A percentile compares a stretch with the other conserved stretches of the same genome.
These are phyloP conservation scores for Chironomus riparius DNA, from an alignment of 2,888 invertebrate genomes.

Conservation along the genomic window DNA sequence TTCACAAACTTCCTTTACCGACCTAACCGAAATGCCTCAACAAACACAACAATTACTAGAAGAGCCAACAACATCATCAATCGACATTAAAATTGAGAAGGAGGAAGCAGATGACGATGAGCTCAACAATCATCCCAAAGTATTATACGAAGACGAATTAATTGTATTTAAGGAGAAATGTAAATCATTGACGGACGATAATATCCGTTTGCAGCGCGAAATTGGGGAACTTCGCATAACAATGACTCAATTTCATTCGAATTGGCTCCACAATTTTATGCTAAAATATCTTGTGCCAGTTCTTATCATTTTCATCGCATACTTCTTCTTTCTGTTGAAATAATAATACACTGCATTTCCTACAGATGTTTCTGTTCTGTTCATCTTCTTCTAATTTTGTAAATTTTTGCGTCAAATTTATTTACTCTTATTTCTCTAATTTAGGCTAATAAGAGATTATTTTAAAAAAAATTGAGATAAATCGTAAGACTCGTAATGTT, in stretches of 20 bases:
- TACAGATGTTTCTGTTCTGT: not conserved
- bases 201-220: constrained; percentile 37
- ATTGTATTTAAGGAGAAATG: constrained; percentile 40
- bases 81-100: not conserved
- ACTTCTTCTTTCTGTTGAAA: constrained; percentile 6
- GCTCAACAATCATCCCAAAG: constrained; percentile 34
- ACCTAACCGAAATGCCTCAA: not conserved
- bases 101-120: constrained; percentile 33
- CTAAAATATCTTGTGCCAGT: constrained; percentile 30
- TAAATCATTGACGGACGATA: constrained; percentile 36
- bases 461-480: no score
- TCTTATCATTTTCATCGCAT: constrained; percentile 18
- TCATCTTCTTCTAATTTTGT: not conserved
- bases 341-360: not conserved
- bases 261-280: constrained; percentile 33
- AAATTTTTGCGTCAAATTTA: not conserved
- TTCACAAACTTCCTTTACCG: not conserved
- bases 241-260: constrained; percentile 31
- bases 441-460: no score
- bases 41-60: not conserved
- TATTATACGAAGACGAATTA: constrained; percentile 40
- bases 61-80: not conserved
- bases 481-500: no score
- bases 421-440: no score
- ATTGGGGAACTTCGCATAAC: constrained; percentile 35